Evolutionary conservation across 1,140 invertebrate species (phyloP), one percentile per base, ranked within the genome.

Genomic region (Teleopsis dalmanni): DNA sequence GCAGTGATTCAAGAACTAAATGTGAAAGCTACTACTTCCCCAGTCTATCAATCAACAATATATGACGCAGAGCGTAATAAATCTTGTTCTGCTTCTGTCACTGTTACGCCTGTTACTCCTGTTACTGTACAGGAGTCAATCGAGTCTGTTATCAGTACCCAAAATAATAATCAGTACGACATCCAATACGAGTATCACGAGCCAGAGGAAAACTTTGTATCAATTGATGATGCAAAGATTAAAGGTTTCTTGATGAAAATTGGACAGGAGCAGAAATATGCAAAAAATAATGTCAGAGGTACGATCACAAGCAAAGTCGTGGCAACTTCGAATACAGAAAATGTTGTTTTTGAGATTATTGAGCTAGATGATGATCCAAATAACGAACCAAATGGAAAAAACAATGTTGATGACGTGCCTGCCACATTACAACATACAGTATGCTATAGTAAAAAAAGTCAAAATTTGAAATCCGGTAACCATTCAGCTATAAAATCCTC

Each of bases 121-220:
- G n/a, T n/a, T n/a, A n/a, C n/a, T n/a, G n/a, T n/a, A n/a, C n/a
- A n/a, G n/a, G n/a, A n/a, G n/a, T n/a, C n/a, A n/a, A n/a, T n/a
- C n/a, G n/a, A n/a, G n/a, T n/a, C n/a, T n/a, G n/a, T n/a, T n/a
- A n/a, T n/a, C n/a, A n/a, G n/a, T n/a, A n/a, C n/a, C n/a, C n/a
- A n/a, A n/a, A 31, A 31, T 31, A 31, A 7, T 7, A 31, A 31
- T 31, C 7, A 31, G n/a, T 9, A 31, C 13, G n/a, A 33, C 25
- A 46, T 22, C 14, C 22, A 33, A 10, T 46, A 46, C 44, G 46
- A 40, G 19, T 67, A 67, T 33, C 56, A 67, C 1, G 65, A 68
- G 35, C 65, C 65, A 2, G 65, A 68, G 27, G 64, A 66, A 43
- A 66, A 66, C 29, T 68, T 68, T 44, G 56, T 68, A 2, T 68